phyloP scores from a whole-genome alignment of 2,113 vertebrate genomes.

The Hippoglossus stenolepis region DNA sequence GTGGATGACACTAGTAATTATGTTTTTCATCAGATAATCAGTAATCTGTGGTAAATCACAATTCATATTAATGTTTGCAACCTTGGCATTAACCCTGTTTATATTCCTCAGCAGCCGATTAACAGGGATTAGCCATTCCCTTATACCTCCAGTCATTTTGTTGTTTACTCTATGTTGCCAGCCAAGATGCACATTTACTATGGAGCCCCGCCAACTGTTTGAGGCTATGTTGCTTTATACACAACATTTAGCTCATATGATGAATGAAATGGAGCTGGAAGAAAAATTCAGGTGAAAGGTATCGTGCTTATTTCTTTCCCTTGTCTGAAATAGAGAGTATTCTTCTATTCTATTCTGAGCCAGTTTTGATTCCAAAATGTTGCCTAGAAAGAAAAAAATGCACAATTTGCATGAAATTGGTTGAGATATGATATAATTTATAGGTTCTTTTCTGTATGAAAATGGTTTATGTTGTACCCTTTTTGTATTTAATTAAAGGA shows the following conservation, averaged over 20 bases:
- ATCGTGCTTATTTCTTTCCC: neutral
- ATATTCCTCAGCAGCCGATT: slow-evolving; percentile 2
- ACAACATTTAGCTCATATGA: slow-evolving; percentile 12
- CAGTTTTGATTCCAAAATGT: too few relatives aligned
- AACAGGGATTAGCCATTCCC: slow-evolving; percentile 4
- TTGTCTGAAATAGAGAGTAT: neutral
- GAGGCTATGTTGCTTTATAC: slow-evolving; percentile 22
- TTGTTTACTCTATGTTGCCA: slow-evolving; percentile 21
- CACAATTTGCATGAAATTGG: too few relatives aligned
- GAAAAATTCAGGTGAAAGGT: slow-evolving; percentile 4
- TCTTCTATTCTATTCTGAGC: too few relatives aligned
- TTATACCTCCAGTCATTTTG: slow-evolving; percentile 14
- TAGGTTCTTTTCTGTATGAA: too few relatives aligned
- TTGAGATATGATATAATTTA: too few relatives aligned
- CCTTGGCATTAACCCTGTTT: slow-evolving; percentile 40
- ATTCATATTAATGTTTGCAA: slow-evolving; percentile 34
- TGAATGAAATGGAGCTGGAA: neutral
- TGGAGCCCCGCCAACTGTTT: slow-evolving; percentile 34
- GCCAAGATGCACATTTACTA: slow-evolving; percentile 39
- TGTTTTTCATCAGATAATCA: slow-evolving; percentile 35
- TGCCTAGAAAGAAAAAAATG: too few relatives aligned
- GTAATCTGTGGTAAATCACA: slow-evolving; percentile 30
- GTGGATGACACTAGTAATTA: slow-evolving; percentile 20
- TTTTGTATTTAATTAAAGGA: neutral
- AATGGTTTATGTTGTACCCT: neutral